phyloP scores from a whole-genome alignment of 2,113 vertebrate species.

The Antechinus flavipes region DNA sequence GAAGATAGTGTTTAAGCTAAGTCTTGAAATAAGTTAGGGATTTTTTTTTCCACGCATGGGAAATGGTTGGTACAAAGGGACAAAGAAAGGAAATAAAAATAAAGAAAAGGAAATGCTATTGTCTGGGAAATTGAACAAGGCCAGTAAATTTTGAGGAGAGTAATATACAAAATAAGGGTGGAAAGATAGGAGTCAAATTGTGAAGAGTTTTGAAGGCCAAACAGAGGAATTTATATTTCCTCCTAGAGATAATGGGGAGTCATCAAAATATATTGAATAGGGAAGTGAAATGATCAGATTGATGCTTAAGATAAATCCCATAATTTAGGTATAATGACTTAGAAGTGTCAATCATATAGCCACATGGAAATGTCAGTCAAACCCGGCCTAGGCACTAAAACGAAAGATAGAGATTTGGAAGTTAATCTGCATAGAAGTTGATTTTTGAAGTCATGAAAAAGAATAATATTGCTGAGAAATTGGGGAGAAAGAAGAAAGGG shows the following conservation, averaged over 20 bases:
- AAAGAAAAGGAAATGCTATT: not conserved
- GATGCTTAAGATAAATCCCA: not conserved
- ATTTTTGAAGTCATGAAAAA: not conserved
- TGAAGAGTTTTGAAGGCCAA: slow-evolving; percentile 23
- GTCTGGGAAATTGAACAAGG: not conserved
- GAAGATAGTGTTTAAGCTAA: not conserved
- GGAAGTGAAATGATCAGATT: not conserved
- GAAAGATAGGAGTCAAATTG: not conserved
- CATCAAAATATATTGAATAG: not conserved
- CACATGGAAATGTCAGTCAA: not conserved
- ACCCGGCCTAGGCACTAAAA: not conserved
- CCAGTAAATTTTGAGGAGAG: not conserved
- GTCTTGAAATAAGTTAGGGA: not conserved
- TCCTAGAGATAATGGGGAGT: not conserved
- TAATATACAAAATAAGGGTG: not conserved
- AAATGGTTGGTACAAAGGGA: not conserved
- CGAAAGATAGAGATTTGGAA: not conserved
- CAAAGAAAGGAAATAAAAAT: not conserved
- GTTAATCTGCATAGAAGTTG: not conserved
- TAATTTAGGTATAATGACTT: not conserved
- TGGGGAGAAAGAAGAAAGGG: not conserved
- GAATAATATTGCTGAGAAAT: not conserved
- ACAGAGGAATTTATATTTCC: not conserved
- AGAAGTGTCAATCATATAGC: not conserved
- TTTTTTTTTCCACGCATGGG: not conserved